Evolutionary conservation across 1,140 invertebrate species (phyloP), one percentile per base, ranked within the genome.

Genomic region (Galleria mellonella): DNA sequence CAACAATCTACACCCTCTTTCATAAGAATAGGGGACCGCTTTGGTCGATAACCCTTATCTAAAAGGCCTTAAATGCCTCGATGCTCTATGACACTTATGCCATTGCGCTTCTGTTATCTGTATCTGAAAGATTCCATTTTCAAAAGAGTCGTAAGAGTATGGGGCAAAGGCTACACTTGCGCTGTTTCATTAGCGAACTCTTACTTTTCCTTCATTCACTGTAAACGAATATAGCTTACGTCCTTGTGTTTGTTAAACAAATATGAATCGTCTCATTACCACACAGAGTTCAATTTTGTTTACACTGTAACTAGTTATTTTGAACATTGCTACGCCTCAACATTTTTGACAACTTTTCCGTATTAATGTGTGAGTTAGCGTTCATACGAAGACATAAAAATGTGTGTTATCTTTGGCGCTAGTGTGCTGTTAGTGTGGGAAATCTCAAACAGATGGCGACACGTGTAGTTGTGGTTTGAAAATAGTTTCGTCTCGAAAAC

Each of bases 291-390:
- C 1, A 69, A 5, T 50, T 50, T 72, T 41, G n/a, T 23, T 38
- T 55, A 23, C 17, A 3, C 17, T 23, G 17, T 23, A 3, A 6
- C 17, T 3, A 23, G 17, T 23, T 2, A 23, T 6, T 23, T 23
- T 6, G 2, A 23, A 23, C 6, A 23, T 3, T 23, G 17, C 17
- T 6, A 31, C 15, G 10, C 9, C 17, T 29, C 10, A 47, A 30
- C 49, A 64, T 77, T 82, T 75, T 76, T 64, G 59, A 39, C 55
- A 63, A 59, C 63, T 75, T 81, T 79, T 71, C 58, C 45, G 9
- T 5, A 12, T n/a, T 32, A 30, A 17, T 60, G 63, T 65, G 68
- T 58, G 77, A 50, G 63, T 64, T 48, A 36, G 38, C 13, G 43
- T 71, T 33, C 48, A 28, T 44, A 63, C 46, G 57, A 28, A 39